A percentile compares a stretch with the other conserved stretches of the same genome.
These are phyloP conservation scores for Rallus crepitans DNA, from an alignment of 2,797 vertebrate genomes.

Conservation along the genomic window DNA sequence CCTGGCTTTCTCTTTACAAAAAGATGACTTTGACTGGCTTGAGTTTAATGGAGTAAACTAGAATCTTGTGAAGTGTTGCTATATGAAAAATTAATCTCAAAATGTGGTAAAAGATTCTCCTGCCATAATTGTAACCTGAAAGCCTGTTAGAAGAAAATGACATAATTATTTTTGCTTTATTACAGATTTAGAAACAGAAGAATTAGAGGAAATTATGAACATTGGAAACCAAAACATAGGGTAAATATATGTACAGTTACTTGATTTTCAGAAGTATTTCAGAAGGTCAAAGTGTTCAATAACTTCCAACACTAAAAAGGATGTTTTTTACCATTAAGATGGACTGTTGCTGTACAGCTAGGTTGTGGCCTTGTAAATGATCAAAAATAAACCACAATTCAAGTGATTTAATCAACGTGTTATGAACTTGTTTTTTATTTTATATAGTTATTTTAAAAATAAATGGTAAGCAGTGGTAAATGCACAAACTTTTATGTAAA, in stretches of 20 bases:
- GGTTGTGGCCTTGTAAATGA: neutral
- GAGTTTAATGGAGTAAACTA: neutral
- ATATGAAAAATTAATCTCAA: neutral
- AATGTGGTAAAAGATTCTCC: neutral
- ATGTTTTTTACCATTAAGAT: accelerated
- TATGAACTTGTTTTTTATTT: neutral
- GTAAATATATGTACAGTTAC: neutral
- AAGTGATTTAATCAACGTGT: neutral
- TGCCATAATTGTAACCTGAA: neutral
- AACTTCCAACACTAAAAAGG: neutral
- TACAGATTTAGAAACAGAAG: neutral
- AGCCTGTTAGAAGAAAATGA: neutral
- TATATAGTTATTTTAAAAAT: neutral
- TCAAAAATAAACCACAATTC: accelerated
- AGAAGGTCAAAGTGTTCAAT: neutral
- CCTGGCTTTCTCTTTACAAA: neutral
- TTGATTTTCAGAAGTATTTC: neutral
- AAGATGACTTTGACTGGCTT: neutral
- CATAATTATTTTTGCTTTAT: neutral
- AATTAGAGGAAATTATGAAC: neutral
- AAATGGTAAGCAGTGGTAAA: neutral
- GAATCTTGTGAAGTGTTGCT: neutral
- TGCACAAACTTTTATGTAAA: neutral
- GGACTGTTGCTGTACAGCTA: neutral
- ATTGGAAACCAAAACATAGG: neutral